Conservation (phyloP, 2,113 vertebrate genomes). For the Cavia porcellus region DNA sequence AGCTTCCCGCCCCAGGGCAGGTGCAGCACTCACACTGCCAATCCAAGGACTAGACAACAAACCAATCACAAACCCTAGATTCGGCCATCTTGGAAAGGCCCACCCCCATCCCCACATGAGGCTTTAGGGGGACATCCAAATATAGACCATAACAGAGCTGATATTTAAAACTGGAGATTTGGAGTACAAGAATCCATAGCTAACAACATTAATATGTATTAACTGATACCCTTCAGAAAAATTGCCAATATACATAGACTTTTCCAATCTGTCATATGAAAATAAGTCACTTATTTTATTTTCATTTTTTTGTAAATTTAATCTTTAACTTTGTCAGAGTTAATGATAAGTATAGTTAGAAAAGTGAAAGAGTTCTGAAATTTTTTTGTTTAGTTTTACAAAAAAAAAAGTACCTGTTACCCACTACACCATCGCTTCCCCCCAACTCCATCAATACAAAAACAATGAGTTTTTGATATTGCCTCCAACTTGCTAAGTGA, state of each 20-base stretch:
- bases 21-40: too few relatives aligned
- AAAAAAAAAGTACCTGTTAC: neutral
- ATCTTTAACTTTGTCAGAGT: neutral
- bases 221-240: neutral
- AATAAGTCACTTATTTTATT: neutral
- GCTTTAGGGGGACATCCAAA: too few relatives aligned
- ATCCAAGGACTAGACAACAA: too few relatives aligned
- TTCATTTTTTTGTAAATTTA: conserved; percentile 10
- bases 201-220: neutral
- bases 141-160: neutral
- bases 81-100: too few relatives aligned
- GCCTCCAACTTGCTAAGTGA: conserved; percentile 18
- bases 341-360: neutral
- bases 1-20: too few relatives aligned
- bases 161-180: neutral
- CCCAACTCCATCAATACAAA: neutral
- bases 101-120: too few relatives aligned
- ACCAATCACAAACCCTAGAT: too few relatives aligned
- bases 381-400: neutral
- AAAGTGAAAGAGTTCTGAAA: neutral
- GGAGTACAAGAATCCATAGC: neutral
- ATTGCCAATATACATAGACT: neutral
- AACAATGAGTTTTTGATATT: neutral
- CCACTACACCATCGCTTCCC: neutral
- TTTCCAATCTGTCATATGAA: neutral